A percentile compares a stretch with the other conserved stretches of the same genome.
These are phyloP conservation scores for Plodia interpunctella DNA, from an alignment of 1,140 invertebrate genomes.

Conservation along the genomic window DNA sequence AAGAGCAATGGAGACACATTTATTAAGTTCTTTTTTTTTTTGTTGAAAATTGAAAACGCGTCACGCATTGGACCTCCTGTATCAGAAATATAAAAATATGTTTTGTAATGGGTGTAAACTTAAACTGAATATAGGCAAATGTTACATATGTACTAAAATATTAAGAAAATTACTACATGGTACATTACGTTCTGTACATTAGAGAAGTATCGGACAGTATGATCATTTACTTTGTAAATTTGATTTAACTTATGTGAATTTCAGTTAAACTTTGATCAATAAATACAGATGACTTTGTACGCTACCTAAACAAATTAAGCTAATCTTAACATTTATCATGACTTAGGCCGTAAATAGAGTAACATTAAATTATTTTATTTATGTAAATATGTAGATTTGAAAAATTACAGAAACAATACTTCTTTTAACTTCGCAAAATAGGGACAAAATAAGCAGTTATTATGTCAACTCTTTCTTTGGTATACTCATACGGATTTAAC, in stretches of 20 bases:
- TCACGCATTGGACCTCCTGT: too few species aligned
- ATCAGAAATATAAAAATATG: constrained; percentile 20
- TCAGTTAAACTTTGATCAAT: not conserved
- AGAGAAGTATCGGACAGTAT: not conserved
- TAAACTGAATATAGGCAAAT: not conserved
- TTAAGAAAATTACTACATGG: not conserved
- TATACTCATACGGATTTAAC: not conserved
- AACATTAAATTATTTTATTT: not conserved
- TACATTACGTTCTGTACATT: not conserved
- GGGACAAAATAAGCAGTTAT: constrained; percentile 16
- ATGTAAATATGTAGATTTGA: not conserved
- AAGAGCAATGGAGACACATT: too few species aligned
- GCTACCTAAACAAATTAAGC: not conserved
- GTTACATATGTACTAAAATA: not conserved
- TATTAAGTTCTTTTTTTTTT: too few species aligned
- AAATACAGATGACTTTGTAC: too few species aligned
- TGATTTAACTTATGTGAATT: not conserved
- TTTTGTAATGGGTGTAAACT: not conserved
- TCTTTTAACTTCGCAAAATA: not conserved
- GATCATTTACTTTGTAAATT: not conserved
- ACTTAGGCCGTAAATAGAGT: constrained; percentile 26
- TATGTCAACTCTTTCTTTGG: constrained; percentile 11
- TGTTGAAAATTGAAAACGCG: too few species aligned
- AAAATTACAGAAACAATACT: not conserved
- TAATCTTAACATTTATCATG: constrained; percentile 6